phyloP scores from a whole-genome alignment of 2,888 invertebrate genomes.

The Eilema caniola region DNA sequence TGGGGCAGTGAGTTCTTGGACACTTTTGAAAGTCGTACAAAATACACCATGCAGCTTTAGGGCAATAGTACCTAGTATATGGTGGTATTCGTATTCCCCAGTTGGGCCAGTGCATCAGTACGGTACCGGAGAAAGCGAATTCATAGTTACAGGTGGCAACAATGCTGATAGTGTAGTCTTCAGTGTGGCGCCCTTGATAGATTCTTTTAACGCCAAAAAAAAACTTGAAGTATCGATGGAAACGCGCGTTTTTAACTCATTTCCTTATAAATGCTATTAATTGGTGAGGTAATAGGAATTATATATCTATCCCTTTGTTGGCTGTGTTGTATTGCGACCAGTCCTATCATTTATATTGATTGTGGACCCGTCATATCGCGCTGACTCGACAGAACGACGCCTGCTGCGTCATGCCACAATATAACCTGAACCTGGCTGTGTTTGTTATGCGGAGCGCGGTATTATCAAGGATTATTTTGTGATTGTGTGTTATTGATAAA shows the following conservation, averaged over 20 bases:
- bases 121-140: too few relatives aligned
- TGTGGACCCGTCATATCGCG: background rate
- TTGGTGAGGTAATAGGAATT: background rate
- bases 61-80: too few relatives aligned
- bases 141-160: too few relatives aligned
- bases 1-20: too few relatives aligned
- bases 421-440: background rate
- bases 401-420: background rate
- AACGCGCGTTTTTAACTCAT: background rate
- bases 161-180: too few relatives aligned
- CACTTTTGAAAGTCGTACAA: too few relatives aligned
- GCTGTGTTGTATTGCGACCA: background rate
- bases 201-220: too few relatives aligned
- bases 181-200: too few relatives aligned
- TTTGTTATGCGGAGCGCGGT: background rate
- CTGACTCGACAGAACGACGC: background rate
- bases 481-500: background rate
- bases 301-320: background rate
- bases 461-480: background rate
- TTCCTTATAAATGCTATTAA: background rate
- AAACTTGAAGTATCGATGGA: too few relatives aligned
- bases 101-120: too few relatives aligned
- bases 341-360: slow-evolving; percentile 3
- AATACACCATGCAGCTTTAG: too few relatives aligned
- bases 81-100: too few relatives aligned